These are phyloP conservation scores for Andrena bucephala DNA, from an alignment of 2,888 invertebrate genomes.

Conservation along the genomic window DNA sequence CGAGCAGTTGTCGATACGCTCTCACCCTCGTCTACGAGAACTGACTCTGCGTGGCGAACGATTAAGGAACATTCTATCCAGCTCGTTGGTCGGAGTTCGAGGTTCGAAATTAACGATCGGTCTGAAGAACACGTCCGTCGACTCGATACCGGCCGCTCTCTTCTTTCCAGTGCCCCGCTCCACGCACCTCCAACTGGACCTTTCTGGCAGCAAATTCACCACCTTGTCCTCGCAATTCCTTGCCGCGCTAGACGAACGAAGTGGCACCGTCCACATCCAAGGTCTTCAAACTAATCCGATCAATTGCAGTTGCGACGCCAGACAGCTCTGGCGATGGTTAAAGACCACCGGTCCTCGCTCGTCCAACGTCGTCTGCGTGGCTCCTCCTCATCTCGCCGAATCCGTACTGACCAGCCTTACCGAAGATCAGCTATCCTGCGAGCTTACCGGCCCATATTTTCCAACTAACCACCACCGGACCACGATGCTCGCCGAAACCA, in stretches of 20 bases:
- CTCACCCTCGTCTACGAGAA: slow-evolving; percentile 91
- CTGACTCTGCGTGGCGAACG: slow-evolving; percentile 91
- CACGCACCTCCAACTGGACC: slow-evolving; percentile 91
- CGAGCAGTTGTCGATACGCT: slow-evolving; percentile 92
- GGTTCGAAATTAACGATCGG: slow-evolving; percentile 90
- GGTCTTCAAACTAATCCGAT: slow-evolving; percentile 93
- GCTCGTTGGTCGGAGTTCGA: slow-evolving; percentile 93
- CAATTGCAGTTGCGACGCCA: slow-evolving; percentile 93
- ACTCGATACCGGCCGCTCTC: slow-evolving; percentile 91
- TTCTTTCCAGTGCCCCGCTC: slow-evolving; percentile 95
- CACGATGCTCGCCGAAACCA: neutral
- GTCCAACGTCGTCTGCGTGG: slow-evolving; percentile 87
- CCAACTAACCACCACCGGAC: neutral
- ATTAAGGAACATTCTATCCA: slow-evolving; percentile 92
- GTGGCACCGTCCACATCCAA: slow-evolving; percentile 90
- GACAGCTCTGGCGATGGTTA: slow-evolving; percentile 92
- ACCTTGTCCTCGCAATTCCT: slow-evolving; percentile 92
- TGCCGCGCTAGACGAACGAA: slow-evolving; percentile 92
- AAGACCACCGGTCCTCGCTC: slow-evolving; percentile 83
- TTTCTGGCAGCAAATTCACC: slow-evolving; percentile 91
- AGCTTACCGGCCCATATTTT: slow-evolving; percentile 86
- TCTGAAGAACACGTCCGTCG: slow-evolving; percentile 92
- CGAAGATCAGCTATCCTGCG: slow-evolving; percentile 93
- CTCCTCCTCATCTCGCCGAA: slow-evolving; percentile 90
- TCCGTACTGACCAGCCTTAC: slow-evolving; percentile 91